Percentiles rank a stretch among this genome's conserved stretches.
These are phyloP conservation scores for Poecilia wingei DNA, from an alignment of 2,797 vertebrate genomes.

Conservation along the genomic window DNA sequence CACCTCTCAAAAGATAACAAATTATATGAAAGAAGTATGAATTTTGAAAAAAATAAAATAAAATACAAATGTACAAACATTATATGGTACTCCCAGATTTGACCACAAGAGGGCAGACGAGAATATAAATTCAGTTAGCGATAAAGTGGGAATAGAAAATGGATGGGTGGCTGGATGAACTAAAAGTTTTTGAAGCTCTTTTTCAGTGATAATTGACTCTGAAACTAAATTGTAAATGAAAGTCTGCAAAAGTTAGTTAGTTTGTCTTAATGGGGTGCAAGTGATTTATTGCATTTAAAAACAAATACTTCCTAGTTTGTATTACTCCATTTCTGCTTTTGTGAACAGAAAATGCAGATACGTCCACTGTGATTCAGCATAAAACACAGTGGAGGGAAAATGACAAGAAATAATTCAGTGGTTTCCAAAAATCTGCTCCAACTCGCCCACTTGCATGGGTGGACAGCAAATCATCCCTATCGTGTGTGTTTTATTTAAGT, in stretches of 20 bases:
- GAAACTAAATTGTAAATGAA: not conserved
- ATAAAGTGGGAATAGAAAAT: not conserved
- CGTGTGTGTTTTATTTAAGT: constrained; percentile 41
- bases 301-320: not conserved
- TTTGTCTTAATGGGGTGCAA: too few relatives aligned
- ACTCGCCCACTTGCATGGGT: not conserved
- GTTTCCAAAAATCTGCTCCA: not conserved
- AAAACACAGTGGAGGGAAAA: not conserved
- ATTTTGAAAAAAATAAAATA: not conserved
- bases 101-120: constrained; percentile 55
- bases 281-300: not conserved
- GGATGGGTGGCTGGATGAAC: not conserved
- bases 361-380: not conserved
- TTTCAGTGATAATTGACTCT: not conserved
- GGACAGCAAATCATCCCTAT: constrained; percentile 1
- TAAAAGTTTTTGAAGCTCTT: not conserved
- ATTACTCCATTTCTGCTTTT: not conserved
- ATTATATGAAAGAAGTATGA: not conserved
- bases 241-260: not conserved
- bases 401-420: not conserved
- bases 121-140: not conserved
- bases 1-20: not conserved
- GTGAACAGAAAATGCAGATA: not conserved
- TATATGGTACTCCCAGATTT: not conserved
- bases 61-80: not conserved